Evolutionary conservation across 2,797 vertebrate genomes (phyloP).

Genomic region (Pampus argenteus): DNA sequence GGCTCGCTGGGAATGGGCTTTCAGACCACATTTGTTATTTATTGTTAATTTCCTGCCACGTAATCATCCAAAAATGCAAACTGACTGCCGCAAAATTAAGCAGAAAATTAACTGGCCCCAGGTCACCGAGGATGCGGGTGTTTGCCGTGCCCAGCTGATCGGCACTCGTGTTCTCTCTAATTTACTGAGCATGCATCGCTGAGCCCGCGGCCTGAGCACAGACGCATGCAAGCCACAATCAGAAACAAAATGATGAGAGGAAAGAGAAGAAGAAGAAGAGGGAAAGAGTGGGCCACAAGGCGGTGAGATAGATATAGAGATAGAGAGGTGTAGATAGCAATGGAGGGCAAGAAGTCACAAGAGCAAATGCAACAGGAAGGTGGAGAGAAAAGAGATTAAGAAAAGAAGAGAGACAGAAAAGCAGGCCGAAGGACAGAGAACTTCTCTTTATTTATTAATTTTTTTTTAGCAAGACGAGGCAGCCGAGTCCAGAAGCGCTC

Average conservation of each 20-base stretch:
- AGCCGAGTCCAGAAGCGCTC: constrained; percentile 91
- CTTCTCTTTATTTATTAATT: constrained; percentile 62
- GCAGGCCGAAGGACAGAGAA: constrained; percentile 64
- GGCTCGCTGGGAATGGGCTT: constrained; percentile 71
- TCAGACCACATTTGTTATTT: constrained; percentile 99
- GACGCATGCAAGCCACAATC: constrained; percentile 87
- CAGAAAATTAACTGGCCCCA: constrained; percentile 99
- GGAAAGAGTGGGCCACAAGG: constrained; percentile 11
- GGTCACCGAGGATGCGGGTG: constrained; percentile 95
- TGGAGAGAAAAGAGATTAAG: constrained; percentile 41
- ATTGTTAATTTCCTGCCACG: constrained; percentile 99
- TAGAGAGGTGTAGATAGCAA: constrained; percentile 32
- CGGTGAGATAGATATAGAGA: constrained; percentile 23
- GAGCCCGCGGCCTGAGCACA: constrained; percentile 92
- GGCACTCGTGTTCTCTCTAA: constrained; percentile 99
- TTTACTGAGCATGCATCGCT: constrained; percentile 99
- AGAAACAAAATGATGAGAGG: constrained; percentile 87
- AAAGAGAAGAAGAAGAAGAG: constrained; percentile 79
- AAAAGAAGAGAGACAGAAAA: constrained; percentile 56
- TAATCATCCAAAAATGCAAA: constrained; percentile 99
- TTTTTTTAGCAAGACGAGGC: constrained; percentile 80
- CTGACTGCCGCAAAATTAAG: constrained; percentile 99
- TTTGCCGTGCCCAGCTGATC: constrained; percentile 95
- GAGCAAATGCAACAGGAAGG: constrained; percentile 51
- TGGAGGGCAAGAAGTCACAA: constrained; percentile 60